phyloP scores from a whole-genome alignment of 2,113 vertebrate species.

The Ondatra zibethicus region DNA sequence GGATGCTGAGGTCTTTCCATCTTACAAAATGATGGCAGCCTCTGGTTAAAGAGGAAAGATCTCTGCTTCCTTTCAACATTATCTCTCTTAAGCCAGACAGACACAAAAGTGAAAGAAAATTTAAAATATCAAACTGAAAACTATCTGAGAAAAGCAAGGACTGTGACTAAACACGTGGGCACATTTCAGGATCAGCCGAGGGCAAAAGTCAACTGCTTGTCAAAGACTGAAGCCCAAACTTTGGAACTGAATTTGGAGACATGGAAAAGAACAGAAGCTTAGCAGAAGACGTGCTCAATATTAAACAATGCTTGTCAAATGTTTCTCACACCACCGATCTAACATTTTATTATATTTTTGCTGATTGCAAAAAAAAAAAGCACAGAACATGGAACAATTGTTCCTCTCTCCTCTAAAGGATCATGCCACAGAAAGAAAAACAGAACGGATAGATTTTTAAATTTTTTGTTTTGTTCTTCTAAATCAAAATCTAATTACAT shows the following conservation, averaged over 20 bases:
- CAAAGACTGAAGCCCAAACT: not conserved
- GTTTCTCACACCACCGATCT: not conserved
- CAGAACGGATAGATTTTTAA: not conserved
- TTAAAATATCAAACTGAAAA: constrained; percentile 42
- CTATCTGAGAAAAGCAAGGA: not conserved
- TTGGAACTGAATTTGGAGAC: constrained; percentile 42
- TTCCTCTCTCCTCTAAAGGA: constrained; percentile 6
- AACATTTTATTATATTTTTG: not conserved
- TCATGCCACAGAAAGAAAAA: not conserved
- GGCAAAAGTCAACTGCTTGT: not conserved
- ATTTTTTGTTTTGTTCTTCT: not conserved
- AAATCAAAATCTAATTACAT: not conserved
- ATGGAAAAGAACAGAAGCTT: not conserved
- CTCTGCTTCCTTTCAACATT: not conserved
- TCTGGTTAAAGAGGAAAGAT: not conserved
- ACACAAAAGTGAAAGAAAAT: constrained; percentile 12
- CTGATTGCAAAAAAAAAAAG: not conserved
- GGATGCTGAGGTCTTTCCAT: not conserved
- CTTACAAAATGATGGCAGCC: not conserved
- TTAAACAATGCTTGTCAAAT: not conserved
- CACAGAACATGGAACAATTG: not conserved
- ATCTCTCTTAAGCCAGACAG: constrained; percentile 9
- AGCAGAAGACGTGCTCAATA: constrained; percentile 7
- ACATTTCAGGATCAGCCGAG: not conserved
- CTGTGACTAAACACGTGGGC: not conserved